These are phyloP conservation scores for Pseudoatta argentina DNA, from an alignment of 1,140 invertebrate genomes.

Conservation along the genomic window DNA sequence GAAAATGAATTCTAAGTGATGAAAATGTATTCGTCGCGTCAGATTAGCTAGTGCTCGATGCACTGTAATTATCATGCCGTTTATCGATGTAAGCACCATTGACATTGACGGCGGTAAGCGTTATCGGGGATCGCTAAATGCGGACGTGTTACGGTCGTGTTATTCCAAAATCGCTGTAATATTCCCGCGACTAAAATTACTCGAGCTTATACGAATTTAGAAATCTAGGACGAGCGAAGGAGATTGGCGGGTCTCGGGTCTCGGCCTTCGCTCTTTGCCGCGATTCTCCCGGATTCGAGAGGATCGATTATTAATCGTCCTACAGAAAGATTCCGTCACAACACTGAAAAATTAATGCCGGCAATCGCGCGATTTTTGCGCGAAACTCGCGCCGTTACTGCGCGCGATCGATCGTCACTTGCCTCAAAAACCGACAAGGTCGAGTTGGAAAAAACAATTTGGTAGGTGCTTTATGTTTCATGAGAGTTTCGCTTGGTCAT, in stretches of 20 bases:
- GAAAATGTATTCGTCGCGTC: constrained; percentile 38
- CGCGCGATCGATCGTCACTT: constrained; percentile 23
- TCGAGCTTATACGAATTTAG: constrained; percentile 48
- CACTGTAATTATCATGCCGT: constrained; percentile 13
- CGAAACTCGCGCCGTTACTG: constrained; percentile 1
- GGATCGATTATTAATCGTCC: constrained; percentile 57
- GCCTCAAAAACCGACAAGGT: constrained; percentile 46
- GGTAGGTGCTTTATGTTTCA: not conserved
- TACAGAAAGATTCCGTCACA: constrained; percentile 50
- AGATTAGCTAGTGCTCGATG: constrained; percentile 13
- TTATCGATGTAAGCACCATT: constrained; percentile 53
- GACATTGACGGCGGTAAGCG: constrained; percentile 39
- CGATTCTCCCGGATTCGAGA: constrained; percentile 17
- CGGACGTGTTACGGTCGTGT: constrained; percentile 30
- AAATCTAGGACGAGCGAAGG: constrained; percentile 56
- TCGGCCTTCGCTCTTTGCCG: constrained; percentile 50
- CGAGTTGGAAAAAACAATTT: constrained; percentile 47
- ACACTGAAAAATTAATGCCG: constrained; percentile 42
- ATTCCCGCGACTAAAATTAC: constrained; percentile 51
- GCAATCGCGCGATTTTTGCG: constrained; percentile 34
- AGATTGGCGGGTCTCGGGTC: constrained; percentile 36
- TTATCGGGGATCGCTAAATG: constrained; percentile 42
- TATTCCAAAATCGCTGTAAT: constrained; percentile 29
- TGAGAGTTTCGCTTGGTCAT: constrained; percentile 33
- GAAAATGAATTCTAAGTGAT: constrained; percentile 22